Evolutionary conservation across 1,140 invertebrate species (phyloP), one percentile per base, ranked within the genome.

Genomic region (Panagrolaimus sp.): DNA sequence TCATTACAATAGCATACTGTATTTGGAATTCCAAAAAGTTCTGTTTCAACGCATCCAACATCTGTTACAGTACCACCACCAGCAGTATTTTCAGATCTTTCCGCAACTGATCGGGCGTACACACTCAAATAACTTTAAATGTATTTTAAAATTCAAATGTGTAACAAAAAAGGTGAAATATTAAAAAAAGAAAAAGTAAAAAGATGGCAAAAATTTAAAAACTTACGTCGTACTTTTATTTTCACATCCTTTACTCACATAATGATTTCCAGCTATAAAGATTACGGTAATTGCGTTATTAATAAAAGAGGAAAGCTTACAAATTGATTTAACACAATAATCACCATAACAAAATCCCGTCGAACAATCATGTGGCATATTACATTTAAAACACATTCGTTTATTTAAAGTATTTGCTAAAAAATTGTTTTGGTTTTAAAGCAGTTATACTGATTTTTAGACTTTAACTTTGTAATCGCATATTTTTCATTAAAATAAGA

Each of bases 181-280:
- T n/a, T n/a, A n/a, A 7, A 38, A 38, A 12, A 58, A 58, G 1
- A 14, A 58, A 58, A 21, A 26, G 0, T n/a, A 4, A 21, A 21
- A 32, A 17, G 4, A 67, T 44, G 45, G 15, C 45, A 38, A 26
- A 10, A 24, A 66, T 24, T 12, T 44, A 58, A 38, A 43, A 32
- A 55, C 14, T 64, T n/a, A 52, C 46, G 14, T 24, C 58, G 21
- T 21, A 32, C 68, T 76, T 6, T 65, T 45, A 43, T 75, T 75
- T 55, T 75, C 73, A 45, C 73, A 75, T n/a, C 73, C 73, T 69
- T 75, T 75, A 58, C 68, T 71, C 47, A 76, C 73, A 66, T 75
- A 75, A 63, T 68, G 71, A 28, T 75, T 69, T 12, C 76, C 73
- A 26, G 71, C 73, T 74, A 46, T 52, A 74, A 63, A 46, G 15